These are phyloP conservation scores for Cygnus olor DNA, from an alignment of 2,797 vertebrate species.

Conservation along the genomic window DNA sequence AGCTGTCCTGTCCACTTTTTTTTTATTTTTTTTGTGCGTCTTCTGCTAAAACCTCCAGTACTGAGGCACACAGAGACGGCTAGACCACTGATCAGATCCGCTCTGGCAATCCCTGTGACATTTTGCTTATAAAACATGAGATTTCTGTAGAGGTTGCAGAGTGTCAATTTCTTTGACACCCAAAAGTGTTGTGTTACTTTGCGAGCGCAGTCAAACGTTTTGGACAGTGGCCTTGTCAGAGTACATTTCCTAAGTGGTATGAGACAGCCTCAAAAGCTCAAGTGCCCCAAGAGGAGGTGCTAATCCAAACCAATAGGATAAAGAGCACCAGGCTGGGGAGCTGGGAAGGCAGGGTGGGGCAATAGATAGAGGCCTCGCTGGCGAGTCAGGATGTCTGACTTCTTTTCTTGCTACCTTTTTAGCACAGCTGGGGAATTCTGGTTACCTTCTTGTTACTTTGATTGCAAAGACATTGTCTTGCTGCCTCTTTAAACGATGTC, in stretches of 20 bases:
- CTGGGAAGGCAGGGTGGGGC: background rate
- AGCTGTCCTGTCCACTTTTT: background rate
- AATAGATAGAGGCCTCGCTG: background rate
- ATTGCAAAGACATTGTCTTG: background rate
- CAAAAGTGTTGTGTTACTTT: accelerated
- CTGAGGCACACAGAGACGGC: background rate
- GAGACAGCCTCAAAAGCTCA: background rate
- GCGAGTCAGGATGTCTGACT: background rate
- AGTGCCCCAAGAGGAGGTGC: background rate
- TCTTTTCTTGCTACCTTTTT: background rate
- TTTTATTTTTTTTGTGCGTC: too few species aligned
- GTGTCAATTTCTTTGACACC: background rate
- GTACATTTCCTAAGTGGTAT: background rate
- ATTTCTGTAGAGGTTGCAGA: background rate
- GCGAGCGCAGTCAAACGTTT: background rate
- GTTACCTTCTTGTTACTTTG: background rate
- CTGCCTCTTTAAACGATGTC: background rate
- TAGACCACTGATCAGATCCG: background rate
- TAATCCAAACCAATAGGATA: background rate
- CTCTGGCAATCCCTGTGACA: background rate
- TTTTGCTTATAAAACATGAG: background rate
- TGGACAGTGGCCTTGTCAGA: background rate
- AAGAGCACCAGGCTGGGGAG: background rate
- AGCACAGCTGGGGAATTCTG: background rate
- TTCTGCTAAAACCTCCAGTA: background rate